These are phyloP conservation scores for Drosophila rellima DNA, from an alignment of 2,888 invertebrate genomes.

Conservation along the genomic window DNA sequence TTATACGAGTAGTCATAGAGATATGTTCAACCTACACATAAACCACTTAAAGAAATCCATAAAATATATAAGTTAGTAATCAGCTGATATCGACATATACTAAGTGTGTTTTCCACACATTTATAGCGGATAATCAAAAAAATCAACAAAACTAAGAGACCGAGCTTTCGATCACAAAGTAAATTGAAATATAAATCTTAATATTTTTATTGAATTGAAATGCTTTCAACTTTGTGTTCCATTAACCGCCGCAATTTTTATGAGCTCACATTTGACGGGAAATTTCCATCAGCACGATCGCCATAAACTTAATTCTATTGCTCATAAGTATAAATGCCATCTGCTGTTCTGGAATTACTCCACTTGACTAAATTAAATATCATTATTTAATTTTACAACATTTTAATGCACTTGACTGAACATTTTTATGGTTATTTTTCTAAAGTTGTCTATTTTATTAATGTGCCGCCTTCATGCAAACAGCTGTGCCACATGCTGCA, in stretches of 20 bases:
- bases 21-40: not conserved
- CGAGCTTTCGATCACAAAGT: not conserved
- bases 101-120: not conserved
- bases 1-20: not conserved
- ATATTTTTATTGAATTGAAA: constrained; percentile 9
- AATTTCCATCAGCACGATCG: constrained; percentile 45
- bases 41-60: constrained; percentile 20
- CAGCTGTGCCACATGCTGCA: constrained; percentile 68
- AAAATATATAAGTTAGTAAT: constrained; percentile 8
- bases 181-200: constrained; percentile 3
- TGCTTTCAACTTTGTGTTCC: constrained; percentile 13
- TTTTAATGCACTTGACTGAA: constrained; percentile 74
- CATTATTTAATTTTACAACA: constrained; percentile 65
- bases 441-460: constrained; percentile 54
- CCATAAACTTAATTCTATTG: constrained; percentile 58
- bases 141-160: too few relatives aligned
- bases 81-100: constrained; percentile 14
- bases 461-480: constrained; percentile 34
- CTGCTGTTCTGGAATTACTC: constrained; percentile 42
- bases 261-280: constrained; percentile 10
- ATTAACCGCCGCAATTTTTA: constrained; percentile 21
- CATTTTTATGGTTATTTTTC: constrained; percentile 22
- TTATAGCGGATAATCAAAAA: not conserved
- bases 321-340: constrained; percentile 58
- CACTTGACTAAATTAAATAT: constrained; percentile 73